phyloP scores from a whole-genome alignment of 2,797 vertebrate species.

The Rhinoraja longicauda region DNA sequence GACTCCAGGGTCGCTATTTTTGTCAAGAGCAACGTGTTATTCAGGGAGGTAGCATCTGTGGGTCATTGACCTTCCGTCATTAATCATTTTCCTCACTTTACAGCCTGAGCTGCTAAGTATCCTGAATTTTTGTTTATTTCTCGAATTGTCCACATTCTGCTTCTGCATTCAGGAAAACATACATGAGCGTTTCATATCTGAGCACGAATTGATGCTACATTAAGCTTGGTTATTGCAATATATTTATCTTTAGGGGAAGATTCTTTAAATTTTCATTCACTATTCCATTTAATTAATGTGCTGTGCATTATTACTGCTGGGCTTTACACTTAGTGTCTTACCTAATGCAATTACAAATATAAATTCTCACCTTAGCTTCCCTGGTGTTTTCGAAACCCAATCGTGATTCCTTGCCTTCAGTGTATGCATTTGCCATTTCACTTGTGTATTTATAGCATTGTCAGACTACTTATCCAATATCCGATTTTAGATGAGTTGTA shows the following conservation, averaged over 20 bases:
- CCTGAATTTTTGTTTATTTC: no score
- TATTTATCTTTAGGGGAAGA: not conserved
- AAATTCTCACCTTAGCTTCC: not conserved
- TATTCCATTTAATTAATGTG: not conserved
- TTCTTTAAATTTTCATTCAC: not conserved
- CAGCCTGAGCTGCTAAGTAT: no score
- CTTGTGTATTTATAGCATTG: not conserved
- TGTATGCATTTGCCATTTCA: not conserved
- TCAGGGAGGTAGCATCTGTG: no score
- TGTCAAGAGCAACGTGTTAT: not conserved
- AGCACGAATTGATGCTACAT: no score
- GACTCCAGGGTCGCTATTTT: not conserved
- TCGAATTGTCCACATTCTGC: no score
- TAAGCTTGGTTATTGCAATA: not conserved
- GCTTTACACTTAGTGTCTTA: not conserved
- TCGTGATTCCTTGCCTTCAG: not conserved
- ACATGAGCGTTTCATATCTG: not conserved
- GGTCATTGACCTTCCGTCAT: no score
- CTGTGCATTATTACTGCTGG: not conserved
- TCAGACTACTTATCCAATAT: not conserved
- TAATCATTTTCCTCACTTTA: no score
- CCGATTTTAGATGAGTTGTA: not conserved
- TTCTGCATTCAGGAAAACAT: not conserved
- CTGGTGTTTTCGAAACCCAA: not conserved
- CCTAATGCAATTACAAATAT: not conserved